Percentiles rank a stretch among this genome's conserved stretches.
These are phyloP conservation scores for Polyommatus icarus DNA, from an alignment of 2,888 invertebrate species.

Conservation along the genomic window DNA sequence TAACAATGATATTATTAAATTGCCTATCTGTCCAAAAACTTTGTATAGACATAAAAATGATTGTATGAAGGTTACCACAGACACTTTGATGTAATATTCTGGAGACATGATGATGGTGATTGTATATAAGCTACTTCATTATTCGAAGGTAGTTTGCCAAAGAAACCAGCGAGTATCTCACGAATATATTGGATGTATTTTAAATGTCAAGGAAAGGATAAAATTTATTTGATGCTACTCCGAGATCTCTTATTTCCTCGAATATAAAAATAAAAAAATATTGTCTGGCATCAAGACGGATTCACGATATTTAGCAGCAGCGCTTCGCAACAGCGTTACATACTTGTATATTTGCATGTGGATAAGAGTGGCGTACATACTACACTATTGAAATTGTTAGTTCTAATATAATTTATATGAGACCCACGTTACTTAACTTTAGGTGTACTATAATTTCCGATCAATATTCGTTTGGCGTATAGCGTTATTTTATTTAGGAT, in stretches of 20 bases:
- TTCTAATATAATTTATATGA: slow-evolving; percentile 46
- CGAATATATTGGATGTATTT: not conserved
- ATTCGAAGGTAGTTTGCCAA: slow-evolving; percentile 25
- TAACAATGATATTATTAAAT: slow-evolving; percentile 10
- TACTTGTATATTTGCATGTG: slow-evolving; percentile 51
- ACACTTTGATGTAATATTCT: not conserved
- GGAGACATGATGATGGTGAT: not conserved
- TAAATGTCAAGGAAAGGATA: not conserved
- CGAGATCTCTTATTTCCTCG: slow-evolving; percentile 3
- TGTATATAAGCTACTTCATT: not conserved
- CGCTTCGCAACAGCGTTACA: not conserved
- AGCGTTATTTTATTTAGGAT: slow-evolving; percentile 38
- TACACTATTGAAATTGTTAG: slow-evolving; percentile 35
- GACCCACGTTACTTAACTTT: slow-evolving; percentile 60
- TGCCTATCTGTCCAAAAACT: slow-evolving; percentile 8
- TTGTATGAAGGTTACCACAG: slow-evolving; percentile 3
- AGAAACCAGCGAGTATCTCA: not conserved
- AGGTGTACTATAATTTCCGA: slow-evolving; percentile 46
- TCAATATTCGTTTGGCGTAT: slow-evolving; percentile 34
- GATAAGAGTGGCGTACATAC: slow-evolving; percentile 19
- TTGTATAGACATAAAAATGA: not conserved
- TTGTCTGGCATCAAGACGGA: not conserved
- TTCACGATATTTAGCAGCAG: not conserved
- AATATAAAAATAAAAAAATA: too few relatives aligned
- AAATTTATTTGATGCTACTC: not conserved